Evolutionary conservation across 2,797 vertebrate genomes (phyloP).

Genomic region (Spheniscus humboldti): DNA sequence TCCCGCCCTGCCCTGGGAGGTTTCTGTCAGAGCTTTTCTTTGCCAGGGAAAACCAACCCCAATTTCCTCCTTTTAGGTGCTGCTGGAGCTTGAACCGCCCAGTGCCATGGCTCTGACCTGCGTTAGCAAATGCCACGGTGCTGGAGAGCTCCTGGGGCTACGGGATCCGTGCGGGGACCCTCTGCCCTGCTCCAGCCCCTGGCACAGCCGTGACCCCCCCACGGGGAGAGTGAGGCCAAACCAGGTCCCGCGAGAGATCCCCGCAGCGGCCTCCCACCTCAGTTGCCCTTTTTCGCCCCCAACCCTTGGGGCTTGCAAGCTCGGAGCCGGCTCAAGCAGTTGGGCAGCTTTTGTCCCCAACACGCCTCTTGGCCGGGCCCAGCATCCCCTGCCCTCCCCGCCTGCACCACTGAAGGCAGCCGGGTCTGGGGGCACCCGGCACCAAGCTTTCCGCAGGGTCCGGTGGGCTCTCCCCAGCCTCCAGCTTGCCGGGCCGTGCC

Average conservation of each 20-base stretch:
- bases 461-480: not conserved
- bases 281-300: fast-evolving
- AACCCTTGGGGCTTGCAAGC: not conserved
- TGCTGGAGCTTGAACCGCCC: fast-evolving
- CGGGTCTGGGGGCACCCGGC: not conserved
- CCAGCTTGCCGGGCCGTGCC: not conserved
- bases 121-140: fast-evolving
- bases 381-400: not conserved
- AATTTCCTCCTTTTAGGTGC: not conserved
- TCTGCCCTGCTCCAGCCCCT: not conserved
- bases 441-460: not conserved
- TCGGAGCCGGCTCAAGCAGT: not conserved
- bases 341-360: not conserved
- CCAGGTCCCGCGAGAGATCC: fast-evolving
- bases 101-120: fast-evolving
- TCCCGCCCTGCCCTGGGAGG: not conserved
- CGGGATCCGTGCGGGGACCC: fast-evolving
- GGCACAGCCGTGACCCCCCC: not conserved
- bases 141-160: not conserved
- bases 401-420: fast-evolving
- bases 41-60: not conserved
- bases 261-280: not conserved
- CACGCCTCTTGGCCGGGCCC: fast-evolving
- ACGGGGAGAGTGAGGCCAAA: not conserved
- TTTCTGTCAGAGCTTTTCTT: not conserved